Conservation (phyloP, 1,140 invertebrate species). For the Cydia splendana region DNA sequence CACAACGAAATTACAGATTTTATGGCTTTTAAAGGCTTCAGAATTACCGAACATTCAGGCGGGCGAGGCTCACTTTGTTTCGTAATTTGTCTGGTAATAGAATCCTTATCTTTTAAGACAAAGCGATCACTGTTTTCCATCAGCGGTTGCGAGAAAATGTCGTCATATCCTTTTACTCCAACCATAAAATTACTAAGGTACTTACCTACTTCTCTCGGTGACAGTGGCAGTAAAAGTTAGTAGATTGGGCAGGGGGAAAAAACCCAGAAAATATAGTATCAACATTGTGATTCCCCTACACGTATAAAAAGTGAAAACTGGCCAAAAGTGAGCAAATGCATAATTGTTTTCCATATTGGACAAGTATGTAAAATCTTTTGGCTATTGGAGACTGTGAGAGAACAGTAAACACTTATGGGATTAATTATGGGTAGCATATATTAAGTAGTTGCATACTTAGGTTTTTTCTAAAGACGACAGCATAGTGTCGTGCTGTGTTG, state of each 20-base stretch:
- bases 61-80: background rate
- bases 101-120: slow-evolving; percentile 13
- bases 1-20: background rate
- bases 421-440: no score
- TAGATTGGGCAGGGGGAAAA: background rate
- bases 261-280: no score
- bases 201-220: background rate
- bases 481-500: background rate
- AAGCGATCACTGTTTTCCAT: slow-evolving; percentile 11
- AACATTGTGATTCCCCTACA: no score
- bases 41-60: background rate
- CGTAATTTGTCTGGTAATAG: slow-evolving; percentile 1
- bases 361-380: no score
- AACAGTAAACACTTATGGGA: no score
- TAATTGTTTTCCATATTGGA: no score
- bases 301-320: no score
- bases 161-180: background rate
- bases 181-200: background rate
- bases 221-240: background rate
- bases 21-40: background rate
- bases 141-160: background rate
- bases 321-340: no score
- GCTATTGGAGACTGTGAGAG: no score
- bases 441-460: background rate
- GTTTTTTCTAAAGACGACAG: background rate